Conservation (phyloP, 2,888 invertebrate species). For the Caradrina kadenii region DNA sequence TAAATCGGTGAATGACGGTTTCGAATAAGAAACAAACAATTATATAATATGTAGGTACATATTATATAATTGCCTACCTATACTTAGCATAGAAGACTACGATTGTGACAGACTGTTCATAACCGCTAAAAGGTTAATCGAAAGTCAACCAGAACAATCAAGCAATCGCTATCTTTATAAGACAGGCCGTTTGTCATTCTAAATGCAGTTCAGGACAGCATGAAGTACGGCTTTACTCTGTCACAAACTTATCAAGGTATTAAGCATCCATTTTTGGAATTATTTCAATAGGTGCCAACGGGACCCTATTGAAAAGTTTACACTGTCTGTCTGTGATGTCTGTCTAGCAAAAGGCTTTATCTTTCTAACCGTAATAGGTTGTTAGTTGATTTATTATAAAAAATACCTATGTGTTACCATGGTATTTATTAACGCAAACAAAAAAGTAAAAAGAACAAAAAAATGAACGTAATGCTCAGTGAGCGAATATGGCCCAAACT, state of each 20-base stretch:
- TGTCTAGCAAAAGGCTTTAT: no score
- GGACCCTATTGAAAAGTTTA: no score
- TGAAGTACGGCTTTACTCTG: neutral
- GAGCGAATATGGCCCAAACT: neutral
- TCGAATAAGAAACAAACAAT: neutral
- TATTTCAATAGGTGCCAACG: no score
- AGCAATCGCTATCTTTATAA: conserved; percentile 5
- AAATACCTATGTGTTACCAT: no score
- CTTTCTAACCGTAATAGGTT: no score
- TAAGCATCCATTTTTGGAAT: no score
- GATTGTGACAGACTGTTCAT: neutral
- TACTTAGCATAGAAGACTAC: neutral
- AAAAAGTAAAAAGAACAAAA: no score
- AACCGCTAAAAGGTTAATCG: conserved; percentile 4
- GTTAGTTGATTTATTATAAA: no score
- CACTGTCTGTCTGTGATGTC: no score
- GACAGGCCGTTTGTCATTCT: neutral
- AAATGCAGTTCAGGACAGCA: neutral
- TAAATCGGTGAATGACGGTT: conserved; percentile 10
- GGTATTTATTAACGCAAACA: no score
- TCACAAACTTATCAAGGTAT: neutral
- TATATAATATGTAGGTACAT: neutral
- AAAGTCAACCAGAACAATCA: neutral
- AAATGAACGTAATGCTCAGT: neutral
- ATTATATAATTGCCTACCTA: no score